Base-by-base conservation (phyloP, 2,888 invertebrate species). In the Philaethria dido region DNA sequence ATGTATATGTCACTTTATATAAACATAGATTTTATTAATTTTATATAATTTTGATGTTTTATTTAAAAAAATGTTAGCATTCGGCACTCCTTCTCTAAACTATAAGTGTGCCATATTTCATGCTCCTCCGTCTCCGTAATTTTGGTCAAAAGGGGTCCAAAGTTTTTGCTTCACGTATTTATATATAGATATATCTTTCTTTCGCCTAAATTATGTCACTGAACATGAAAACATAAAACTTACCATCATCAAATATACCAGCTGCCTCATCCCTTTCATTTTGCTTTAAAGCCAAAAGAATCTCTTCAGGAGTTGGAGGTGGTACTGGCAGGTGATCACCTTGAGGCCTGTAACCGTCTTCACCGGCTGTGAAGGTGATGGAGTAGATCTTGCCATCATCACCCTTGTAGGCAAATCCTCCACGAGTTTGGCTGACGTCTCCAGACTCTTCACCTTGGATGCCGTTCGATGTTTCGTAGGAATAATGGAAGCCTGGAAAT, bases 291-390 rank as follows among this genome's bases (percentile, higher is more conserved):
- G 92, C 93, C 74, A 88, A 79, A 39, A 93, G 80, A 65, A 94
- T 94, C 48, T 90, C 93, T 55, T 92, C 88, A 25, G 94, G 94
- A 64, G 93, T 93, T 1, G 94, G 94, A 1, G 94, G 94, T 1
- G 94, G 86, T 0, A 93, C 90, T 0, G 94, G 94, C 9, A 94
- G 78, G 74, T 94, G 94, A 45, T 88, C 92, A 0, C 94, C 94
- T 45, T 90, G 87, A 13, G 94, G 87, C 61, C 83, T 86, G 80
- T 93, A 94, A 5, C 94, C 94, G 70, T 92, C 94, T 80, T 93
- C 94, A 70, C 94, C 94, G 18, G 93, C 92, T 0, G 91, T 89
- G 75, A 93, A 94, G 3, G 88, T 89, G 22, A 94, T 78, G 13
- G 93, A 88, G 80, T 93, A 93, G 0, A 88, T 86, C 70, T 84